phyloP scores from a whole-genome alignment of 2,113 vertebrate genomes.

The Coryphaenoides rupestris region DNA sequence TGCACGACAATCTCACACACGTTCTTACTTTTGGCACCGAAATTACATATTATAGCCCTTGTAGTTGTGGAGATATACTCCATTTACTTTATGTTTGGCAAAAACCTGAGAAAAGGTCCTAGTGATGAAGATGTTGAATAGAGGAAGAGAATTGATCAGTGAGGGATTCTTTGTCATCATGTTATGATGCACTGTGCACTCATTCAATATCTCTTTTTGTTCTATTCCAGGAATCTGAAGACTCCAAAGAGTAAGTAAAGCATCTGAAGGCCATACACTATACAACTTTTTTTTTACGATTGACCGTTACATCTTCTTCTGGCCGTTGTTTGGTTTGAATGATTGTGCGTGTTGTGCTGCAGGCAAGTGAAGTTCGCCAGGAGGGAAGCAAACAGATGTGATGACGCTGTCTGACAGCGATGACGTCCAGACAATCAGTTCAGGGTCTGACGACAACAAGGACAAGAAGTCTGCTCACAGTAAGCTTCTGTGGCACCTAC shows the following conservation, averaged over 20 bases:
- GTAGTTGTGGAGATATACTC: no score
- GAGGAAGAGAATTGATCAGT: no score
- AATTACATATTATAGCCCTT: no score
- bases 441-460: constrained; percentile 87
- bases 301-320: no score
- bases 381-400: constrained; percentile 77
- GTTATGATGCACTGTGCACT: neutral
- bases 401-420: constrained; percentile 93
- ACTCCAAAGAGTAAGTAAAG: constrained; percentile 58
- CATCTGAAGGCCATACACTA: constrained; percentile 32
- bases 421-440: constrained; percentile 96
- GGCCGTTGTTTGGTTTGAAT: no score
- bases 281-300: neutral
- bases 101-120: no score
- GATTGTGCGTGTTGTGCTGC: constrained; percentile 40
- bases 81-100: no score
- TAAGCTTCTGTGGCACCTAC: no score
- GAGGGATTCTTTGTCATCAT: constrained; percentile 6
- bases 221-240: constrained; percentile 74
- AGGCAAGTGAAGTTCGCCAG: constrained; percentile 49
- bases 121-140: no score
- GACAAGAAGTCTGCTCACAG: constrained; percentile 63
- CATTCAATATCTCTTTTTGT: neutral
- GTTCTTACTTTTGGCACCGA: no score
- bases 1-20: no score